phyloP scores from a whole-genome alignment of 2,113 vertebrate species.

The Mus spicilegus region DNA sequence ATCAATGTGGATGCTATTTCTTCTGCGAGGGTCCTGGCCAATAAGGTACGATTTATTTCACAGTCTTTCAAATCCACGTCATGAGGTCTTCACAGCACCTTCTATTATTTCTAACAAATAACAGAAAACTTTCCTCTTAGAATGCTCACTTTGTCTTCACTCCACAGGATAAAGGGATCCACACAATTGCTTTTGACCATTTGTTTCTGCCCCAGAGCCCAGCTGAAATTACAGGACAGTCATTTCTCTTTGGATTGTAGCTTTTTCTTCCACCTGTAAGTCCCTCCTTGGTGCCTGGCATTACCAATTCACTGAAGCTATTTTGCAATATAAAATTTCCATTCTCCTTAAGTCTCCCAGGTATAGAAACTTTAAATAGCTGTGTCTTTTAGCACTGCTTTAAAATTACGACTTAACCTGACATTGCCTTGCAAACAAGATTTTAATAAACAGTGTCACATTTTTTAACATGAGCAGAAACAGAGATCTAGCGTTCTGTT shows the following conservation, averaged over 20 bases:
- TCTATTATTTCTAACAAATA: slow-evolving; percentile 57
- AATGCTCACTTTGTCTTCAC: not conserved
- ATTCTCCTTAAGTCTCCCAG: slow-evolving; percentile 21
- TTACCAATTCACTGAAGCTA: slow-evolving; percentile 37
- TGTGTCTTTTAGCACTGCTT: not conserved
- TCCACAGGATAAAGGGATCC: not conserved
- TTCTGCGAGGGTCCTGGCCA: not conserved
- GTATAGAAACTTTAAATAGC: slow-evolving; percentile 51
- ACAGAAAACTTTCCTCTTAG: slow-evolving; percentile 38
- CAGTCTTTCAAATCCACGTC: slow-evolving; percentile 59
- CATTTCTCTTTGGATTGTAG: slow-evolving; percentile 61
- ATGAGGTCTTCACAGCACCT: not conserved
- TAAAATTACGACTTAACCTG: not conserved
- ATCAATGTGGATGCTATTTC: not conserved
- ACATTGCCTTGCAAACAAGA: not conserved
- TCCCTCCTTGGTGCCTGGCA: slow-evolving; percentile 11
- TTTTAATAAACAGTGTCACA: slow-evolving; percentile 9
- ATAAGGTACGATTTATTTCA: slow-evolving; percentile 34
- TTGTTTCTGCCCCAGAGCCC: slow-evolving; percentile 55
- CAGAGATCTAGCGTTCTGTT: not conserved
- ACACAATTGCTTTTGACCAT: slow-evolving; percentile 61
- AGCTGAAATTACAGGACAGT: slow-evolving; percentile 62
- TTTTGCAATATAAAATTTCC: slow-evolving; percentile 35
- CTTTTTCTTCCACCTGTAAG: not conserved
- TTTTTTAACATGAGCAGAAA: slow-evolving; percentile 50